A percentile compares a stretch with the other conserved stretches of the same genome.
phyloP scores from a whole-genome alignment of 2,888 invertebrate species.

The Hyalella azteca region DNA sequence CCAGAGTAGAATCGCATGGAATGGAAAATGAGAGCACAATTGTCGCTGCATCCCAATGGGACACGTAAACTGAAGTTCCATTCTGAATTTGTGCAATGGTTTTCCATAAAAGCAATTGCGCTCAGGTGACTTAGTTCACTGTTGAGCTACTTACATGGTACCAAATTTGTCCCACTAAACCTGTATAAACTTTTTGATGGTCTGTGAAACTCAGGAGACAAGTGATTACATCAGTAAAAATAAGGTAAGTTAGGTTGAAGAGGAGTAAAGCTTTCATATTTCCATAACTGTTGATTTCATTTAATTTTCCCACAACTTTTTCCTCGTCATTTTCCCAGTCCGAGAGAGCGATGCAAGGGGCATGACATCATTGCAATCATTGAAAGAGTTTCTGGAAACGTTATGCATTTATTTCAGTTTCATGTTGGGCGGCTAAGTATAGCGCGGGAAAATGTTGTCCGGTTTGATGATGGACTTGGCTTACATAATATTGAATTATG shows the following conservation, averaged over 20 bases:
- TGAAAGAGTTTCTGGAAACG: neutral
- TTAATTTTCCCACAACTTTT: too few species aligned
- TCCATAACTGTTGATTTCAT: too few species aligned
- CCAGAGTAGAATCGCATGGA: neutral
- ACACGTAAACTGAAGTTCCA: neutral
- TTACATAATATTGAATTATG: too few species aligned
- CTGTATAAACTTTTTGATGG: too few species aligned
- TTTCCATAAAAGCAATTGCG: neutral
- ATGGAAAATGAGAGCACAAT: constrained; percentile 10
- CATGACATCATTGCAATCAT: neutral
- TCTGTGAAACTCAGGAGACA: too few species aligned
- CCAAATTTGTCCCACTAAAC: too few species aligned
- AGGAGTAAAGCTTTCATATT: too few species aligned
- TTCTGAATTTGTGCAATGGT: neutral
- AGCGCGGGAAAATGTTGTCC: neutral
- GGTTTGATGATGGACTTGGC: neutral
- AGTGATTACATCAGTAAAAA: too few species aligned
- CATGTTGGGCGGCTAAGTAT: neutral
- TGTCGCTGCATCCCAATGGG: neutral
- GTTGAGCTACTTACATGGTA: too few species aligned
- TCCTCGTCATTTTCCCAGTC: too few species aligned
- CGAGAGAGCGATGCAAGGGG: too few species aligned
- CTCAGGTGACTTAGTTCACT: neutral
- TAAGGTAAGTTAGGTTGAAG: too few species aligned
- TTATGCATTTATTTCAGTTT: constrained; percentile 3